Percentiles rank a stretch among this genome's conserved stretches.
phyloP scores from a whole-genome alignment of 2,797 vertebrate genomes.

The Rhincodon typus region DNA sequence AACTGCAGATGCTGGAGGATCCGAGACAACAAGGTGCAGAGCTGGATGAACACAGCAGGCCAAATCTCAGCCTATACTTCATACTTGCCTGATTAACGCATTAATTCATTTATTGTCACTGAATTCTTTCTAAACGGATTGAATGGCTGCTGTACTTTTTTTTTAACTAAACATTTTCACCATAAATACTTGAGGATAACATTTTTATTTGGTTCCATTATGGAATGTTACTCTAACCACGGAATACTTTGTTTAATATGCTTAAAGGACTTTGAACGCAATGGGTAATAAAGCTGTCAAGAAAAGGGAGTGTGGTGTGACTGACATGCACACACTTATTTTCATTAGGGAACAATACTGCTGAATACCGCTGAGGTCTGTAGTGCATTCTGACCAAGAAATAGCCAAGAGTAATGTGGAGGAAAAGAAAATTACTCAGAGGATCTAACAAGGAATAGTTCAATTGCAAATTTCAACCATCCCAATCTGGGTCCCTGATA shows the following conservation, averaged over 20 bases:
- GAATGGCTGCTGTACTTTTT: background rate
- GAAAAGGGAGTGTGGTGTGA: background rate
- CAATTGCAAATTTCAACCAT: background rate
- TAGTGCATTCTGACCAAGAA: background rate
- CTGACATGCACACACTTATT: background rate
- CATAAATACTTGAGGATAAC: background rate
- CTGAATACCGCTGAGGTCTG: background rate
- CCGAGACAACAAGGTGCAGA: too few relatives aligned
- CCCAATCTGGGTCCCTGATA: background rate
- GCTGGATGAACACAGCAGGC: too few relatives aligned
- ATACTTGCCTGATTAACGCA: background rate
- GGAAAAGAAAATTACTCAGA: background rate
- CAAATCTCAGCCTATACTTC: too few relatives aligned
- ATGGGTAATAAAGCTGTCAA: background rate
- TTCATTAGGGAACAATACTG: background rate
- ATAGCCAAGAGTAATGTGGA: background rate
- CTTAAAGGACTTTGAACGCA: background rate
- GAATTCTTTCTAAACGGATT: background rate
- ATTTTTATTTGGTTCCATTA: background rate
- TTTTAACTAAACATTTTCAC: background rate
- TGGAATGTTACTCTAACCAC: background rate
- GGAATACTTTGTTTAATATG: background rate
- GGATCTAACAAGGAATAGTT: background rate
- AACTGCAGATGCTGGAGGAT: too few relatives aligned
- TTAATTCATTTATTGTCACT: background rate